These are phyloP conservation scores for Pipistrellus pygmaeus DNA, from an alignment of 2,797 vertebrate genomes.

Conservation along the genomic window DNA sequence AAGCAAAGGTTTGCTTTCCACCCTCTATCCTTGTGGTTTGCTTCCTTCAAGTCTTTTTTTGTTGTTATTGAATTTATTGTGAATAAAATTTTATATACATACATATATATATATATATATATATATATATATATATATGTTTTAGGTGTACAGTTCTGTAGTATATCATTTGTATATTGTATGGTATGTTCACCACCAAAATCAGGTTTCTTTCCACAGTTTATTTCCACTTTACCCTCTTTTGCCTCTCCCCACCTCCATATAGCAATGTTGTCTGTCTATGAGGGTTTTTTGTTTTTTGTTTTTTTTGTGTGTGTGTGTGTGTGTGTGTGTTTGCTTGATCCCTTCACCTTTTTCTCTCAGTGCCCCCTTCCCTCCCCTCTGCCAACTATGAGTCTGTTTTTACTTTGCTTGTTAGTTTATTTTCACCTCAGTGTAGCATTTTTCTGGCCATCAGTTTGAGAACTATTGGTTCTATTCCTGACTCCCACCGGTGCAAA, in stretches of 20 bases:
- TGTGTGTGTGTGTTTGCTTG: too few species aligned
- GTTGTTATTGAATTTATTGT: neutral
- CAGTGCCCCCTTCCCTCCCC: neutral
- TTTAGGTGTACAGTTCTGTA: neutral
- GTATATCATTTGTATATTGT: neutral
- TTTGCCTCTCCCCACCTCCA: neutral
- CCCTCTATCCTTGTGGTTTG: neutral
- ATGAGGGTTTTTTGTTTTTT: neutral
- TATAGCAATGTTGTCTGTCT: neutral
- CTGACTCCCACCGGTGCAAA: neutral
- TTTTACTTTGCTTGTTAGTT: neutral
- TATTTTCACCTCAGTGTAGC: neutral
- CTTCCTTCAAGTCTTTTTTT: neutral
- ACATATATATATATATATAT: too few species aligned
- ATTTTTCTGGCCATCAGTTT: neutral
- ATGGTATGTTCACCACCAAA: neutral
- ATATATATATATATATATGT: neutral
- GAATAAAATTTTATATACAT: neutral
- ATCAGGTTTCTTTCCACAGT: neutral
- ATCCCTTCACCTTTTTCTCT: neutral
- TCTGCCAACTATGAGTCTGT: neutral
- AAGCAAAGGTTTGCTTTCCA: neutral
- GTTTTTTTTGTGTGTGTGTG: neutral
- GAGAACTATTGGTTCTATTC: neutral
- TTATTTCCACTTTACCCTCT: neutral